Evolutionary conservation across 2,113 vertebrate species (phyloP), one percentile per base, ranked within the genome.

Genomic region (Elephas maximus): DNA sequence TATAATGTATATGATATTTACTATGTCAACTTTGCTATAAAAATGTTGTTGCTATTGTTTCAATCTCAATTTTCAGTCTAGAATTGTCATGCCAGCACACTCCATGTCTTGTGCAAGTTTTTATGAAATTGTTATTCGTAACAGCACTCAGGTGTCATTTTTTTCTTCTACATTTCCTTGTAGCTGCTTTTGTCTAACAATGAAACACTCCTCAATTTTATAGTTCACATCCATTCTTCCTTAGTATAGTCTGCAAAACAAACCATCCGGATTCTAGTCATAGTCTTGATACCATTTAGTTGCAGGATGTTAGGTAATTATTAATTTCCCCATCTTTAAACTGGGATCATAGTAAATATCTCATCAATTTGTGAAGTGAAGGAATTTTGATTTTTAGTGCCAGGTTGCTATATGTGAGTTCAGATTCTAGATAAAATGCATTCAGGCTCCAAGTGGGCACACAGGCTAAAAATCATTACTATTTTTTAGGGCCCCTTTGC

Each of bases 91-190:
- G 53, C 81, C 26, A 93, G 4, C 17, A 83, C 73, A 17, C 9
- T 78, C 48, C 15, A 63, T 51, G 45, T 48, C 3, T 86, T 89
- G 21, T 78, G 37, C 83, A 93, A 82, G 65, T 91, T 96, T 84
- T 95, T 28, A 67, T 41, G 76, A 91, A 76, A 48, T 85, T 91
- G 76, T 95, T 93, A 79, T 91, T 94, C 15, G 65, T 90, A 89
- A 91, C 9, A 82, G 41, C 28, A 81, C 21, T 71, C 18, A 37
- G 37, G 37, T 28, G 24, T 89, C 37, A 81, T 71, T 77, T 90
- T 91, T 84, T 86, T 83, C 71, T 81, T 90, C 33, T 60, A 78
- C 65, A 63, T 91, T 73, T 93, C 37, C 26, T 93, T 24, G 1
- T 65, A 15, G 14, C 33, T 88, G 6, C 41, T 85, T 90, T 51